Evolutionary conservation across 2,113 vertebrate genomes (phyloP).

Genomic region (Bungarus multicinctus): DNA sequence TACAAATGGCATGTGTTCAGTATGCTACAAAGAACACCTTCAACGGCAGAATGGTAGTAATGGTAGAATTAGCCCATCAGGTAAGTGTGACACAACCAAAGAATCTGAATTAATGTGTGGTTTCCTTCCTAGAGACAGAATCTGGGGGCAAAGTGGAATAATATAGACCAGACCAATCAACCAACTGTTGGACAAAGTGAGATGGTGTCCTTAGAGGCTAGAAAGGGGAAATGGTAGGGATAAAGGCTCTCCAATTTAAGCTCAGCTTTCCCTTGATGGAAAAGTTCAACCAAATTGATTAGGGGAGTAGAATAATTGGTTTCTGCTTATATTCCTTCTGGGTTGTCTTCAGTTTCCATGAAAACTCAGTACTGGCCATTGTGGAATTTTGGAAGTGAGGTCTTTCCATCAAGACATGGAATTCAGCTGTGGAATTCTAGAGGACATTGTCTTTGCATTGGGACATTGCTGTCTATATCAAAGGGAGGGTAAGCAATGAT

Average conservation of each 20-base stretch:
- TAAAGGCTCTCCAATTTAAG: not conserved
- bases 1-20: conserved; percentile 87
- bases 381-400: not conserved
- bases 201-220: not conserved
- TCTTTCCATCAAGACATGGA: not conserved
- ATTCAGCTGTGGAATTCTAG: no score
- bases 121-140: not conserved
- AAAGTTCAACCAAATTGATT: not conserved
- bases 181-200: not conserved
- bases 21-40: conserved; percentile 89
- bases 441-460: no score
- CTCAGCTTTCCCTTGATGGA: not conserved
- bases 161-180: not conserved
- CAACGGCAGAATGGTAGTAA: conserved; percentile 83
- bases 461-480: not conserved
- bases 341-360: not conserved
- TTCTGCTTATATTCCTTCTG: not conserved
- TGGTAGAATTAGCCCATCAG: conserved; percentile 81
- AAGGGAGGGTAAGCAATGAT: not conserved
- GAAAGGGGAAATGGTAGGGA: not conserved
- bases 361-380: not conserved
- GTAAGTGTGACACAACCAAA: conserved; percentile 63
- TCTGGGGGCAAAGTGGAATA: not conserved
- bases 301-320: not conserved
- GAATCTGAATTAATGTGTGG: rapidly evolving